Conservation (phyloP, 1,140 invertebrate species). For the Drosophila melanogaster region DNA sequence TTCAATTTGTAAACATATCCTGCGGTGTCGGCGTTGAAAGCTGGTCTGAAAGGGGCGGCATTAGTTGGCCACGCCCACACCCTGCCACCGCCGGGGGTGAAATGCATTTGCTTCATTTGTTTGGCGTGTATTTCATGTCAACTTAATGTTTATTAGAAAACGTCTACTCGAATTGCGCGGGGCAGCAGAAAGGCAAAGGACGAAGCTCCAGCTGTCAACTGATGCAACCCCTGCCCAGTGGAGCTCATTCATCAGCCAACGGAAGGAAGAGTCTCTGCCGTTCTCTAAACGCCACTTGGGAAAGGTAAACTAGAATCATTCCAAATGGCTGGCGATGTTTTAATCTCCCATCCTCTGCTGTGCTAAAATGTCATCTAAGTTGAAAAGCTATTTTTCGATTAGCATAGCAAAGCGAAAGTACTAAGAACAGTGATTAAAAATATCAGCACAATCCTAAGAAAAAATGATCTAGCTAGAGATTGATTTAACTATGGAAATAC, state of each 20-base stretch:
- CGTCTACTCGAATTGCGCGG: slow-evolving; percentile 58
- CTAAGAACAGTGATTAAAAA: neutral
- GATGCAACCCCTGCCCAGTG: slow-evolving; percentile 6
- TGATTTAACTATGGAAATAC: no score
- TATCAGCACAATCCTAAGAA: neutral
- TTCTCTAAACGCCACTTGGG: slow-evolving; percentile 24
- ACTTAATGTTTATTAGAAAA: slow-evolving; percentile 81
- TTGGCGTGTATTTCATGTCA: slow-evolving; percentile 80
- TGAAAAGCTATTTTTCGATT: neutral
- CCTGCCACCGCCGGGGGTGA: slow-evolving; percentile 24
- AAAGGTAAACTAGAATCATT: slow-evolving; percentile 17
- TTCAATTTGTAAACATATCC: slow-evolving; percentile 82
- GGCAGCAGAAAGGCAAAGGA: slow-evolving; percentile 4
- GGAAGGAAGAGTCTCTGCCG: slow-evolving; percentile 1
- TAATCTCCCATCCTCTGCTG: slow-evolving; percentile 1
- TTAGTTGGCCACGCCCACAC: slow-evolving; percentile 56
- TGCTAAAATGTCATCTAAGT: neutral
- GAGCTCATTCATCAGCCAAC: slow-evolving; percentile 41
- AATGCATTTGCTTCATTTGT: slow-evolving; percentile 81
- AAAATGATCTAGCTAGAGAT: no score
- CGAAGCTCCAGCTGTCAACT: slow-evolving; percentile 6
- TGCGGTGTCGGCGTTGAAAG: slow-evolving; percentile 70
- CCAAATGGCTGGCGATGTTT: neutral
- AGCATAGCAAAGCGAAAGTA: neutral
- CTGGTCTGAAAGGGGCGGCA: slow-evolving; percentile 44